Percentiles rank a stretch among this genome's conserved stretches.
Conservation (phyloP, 1,140 invertebrate genomes). For the Mactra quadrangularis region DNA sequence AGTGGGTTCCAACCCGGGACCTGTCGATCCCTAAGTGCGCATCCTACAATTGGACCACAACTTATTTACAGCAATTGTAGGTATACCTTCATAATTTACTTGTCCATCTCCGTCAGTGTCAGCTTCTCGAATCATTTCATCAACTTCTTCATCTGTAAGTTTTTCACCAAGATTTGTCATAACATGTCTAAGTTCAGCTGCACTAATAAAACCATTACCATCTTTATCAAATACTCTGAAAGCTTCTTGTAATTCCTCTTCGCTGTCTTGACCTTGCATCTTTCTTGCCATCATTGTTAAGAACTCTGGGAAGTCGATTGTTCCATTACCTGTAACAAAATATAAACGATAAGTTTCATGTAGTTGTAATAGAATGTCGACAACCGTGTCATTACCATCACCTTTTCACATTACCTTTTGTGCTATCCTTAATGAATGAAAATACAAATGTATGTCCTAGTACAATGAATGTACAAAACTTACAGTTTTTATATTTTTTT, state of each 20-base stretch:
- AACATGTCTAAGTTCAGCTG: slow-evolving; percentile 85
- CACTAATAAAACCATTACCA: slow-evolving; percentile 91
- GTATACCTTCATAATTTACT: slow-evolving; percentile 74
- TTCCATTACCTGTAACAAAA: slow-evolving; percentile 92
- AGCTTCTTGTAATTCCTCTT: slow-evolving; percentile 98
- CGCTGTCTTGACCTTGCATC: slow-evolving; percentile 99
- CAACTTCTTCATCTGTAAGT: slow-evolving; percentile 94
- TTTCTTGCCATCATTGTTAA: slow-evolving; percentile 97
- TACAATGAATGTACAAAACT: no score
- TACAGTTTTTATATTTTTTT: no score
- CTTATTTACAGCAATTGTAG: no score
- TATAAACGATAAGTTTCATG: no score
- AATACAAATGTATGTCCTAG: no score
- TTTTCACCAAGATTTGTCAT: slow-evolving; percentile 97
- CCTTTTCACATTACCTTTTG: no score
- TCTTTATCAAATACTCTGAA: slow-evolving; percentile 99
- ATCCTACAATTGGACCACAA: no score
- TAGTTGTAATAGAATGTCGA: no score
- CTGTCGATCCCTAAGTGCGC: no score
- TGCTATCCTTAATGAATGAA: no score
- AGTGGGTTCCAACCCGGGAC: no score
- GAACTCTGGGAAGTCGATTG: slow-evolving; percentile 98
- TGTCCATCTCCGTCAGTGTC: slow-evolving; percentile 91
- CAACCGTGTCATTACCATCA: no score
- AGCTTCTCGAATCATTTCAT: slow-evolving; percentile 96